Percentiles rank a stretch among this genome's conserved stretches.
Conservation (phyloP, 2,888 invertebrate genomes). For the Stenolophus ochropezus region DNA sequence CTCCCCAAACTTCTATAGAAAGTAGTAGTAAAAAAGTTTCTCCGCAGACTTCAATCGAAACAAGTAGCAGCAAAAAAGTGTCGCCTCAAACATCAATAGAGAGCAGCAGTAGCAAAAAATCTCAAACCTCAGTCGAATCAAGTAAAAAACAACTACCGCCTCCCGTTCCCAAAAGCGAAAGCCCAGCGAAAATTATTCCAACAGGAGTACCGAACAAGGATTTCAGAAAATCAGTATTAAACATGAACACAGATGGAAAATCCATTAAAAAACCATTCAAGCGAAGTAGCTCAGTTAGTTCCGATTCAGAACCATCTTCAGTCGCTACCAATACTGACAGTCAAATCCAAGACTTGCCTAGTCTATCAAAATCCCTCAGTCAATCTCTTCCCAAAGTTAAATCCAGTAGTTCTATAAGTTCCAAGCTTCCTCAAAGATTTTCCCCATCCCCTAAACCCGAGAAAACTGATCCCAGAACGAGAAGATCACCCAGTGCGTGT, state of each 20-base stretch:
- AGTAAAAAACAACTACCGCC: slow-evolving; percentile 70
- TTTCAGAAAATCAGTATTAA: slow-evolving; percentile 83
- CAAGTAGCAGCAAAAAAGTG: slow-evolving; percentile 53
- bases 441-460: slow-evolving; percentile 7
- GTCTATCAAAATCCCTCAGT: slow-evolving; percentile 42
- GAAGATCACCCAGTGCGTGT: slow-evolving; percentile 71
- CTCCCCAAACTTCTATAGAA: too few relatives aligned
- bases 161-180: slow-evolving; percentile 73
- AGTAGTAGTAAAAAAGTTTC: slow-evolving; percentile 49
- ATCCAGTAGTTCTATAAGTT: slow-evolving; percentile 28
- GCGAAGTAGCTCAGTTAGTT: slow-evolving; percentile 73
- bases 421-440: slow-evolving; percentile 68
- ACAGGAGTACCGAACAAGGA: slow-evolving; percentile 80
- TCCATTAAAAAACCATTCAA: slow-evolving; percentile 70
- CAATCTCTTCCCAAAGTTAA: slow-evolving; percentile 49
- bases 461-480: slow-evolving; percentile 3
- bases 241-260: slow-evolving; percentile 76
- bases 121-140: slow-evolving; percentile 65
- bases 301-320: slow-evolving; percentile 67
- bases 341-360: slow-evolving; percentile 40
- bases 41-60: slow-evolving; percentile 1
- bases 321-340: slow-evolving; percentile 30
- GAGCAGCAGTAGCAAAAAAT: slow-evolving; percentile 65
- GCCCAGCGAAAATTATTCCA: slow-evolving; percentile 66
- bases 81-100: slow-evolving; percentile 57